Base-by-base conservation (phyloP, 2,888 invertebrate species). In the Heteromyza rotundicornis region DNA sequence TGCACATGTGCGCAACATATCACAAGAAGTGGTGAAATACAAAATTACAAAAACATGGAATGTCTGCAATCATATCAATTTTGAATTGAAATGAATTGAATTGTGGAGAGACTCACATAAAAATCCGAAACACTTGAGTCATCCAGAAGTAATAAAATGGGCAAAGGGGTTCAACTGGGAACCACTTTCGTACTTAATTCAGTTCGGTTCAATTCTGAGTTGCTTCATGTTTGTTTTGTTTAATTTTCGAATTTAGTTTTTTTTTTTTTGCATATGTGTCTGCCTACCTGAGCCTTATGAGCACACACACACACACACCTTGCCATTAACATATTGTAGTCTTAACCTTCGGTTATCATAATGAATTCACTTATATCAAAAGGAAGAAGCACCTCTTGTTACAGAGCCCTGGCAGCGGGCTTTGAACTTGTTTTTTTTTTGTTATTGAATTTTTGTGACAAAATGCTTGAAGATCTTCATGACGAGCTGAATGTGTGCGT, bases 371-470 rank as follows among this genome's bases (percentile, higher is more conserved):
- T n/a, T n/a, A n/a, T 40, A 40, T 40, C 12, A 40, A 40, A 40
- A 32, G 32, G 32, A 32, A 32, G 32, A 5, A 32, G 40, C 12
- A 40, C n/a, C 40, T 14, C 12, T 40, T 3, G 14, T 7, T 40
- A 8, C 3, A n/a, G 12, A 14, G 40, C 12, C 16, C 8, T 2
- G 19, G 47, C 17, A 47, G 20, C 14, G 24, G n/a, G n/a, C 52
- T 52, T 52, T 52, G 52, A 52, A 52, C 52, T 52, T 52, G 52
- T 52, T n/a, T n/a, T n/a, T n/a, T n/a, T n/a, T n/a, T n/a, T n/a
- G n/a, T n/a, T n/a, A n/a, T n/a, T n/a, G n/a, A n/a, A n/a, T n/a
- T n/a, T n/a, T n/a, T n/a, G n/a, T n/a, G n/a, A n/a, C n/a, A n/a
- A n/a, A n/a, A n/a, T n/a, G n/a, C n/a, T n/a, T n/a, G n/a, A n/a